Evolutionary conservation across 1,140 invertebrate genomes (phyloP).

Genomic region (Ips nitidus): DNA sequence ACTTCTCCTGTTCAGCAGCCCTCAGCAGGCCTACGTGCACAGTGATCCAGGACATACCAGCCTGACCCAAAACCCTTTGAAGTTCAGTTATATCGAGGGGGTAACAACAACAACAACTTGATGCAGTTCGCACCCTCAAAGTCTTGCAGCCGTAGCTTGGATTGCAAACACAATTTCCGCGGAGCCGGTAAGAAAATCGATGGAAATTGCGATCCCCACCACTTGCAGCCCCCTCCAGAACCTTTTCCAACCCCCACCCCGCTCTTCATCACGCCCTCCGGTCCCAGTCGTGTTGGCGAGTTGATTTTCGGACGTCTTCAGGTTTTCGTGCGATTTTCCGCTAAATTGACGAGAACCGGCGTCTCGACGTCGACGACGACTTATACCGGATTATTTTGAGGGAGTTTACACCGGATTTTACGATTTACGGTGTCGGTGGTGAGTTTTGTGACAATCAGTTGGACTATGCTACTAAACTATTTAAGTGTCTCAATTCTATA

Average conservation of each 20-base stretch:
- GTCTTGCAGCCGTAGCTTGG: not conserved
- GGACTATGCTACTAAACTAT: not conserved
- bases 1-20: too few species aligned
- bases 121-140: too few species aligned
- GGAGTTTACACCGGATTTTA: not conserved
- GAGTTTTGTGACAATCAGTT: not conserved
- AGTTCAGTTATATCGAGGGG: too few species aligned
- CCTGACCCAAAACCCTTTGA: too few species aligned
- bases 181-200: not conserved
- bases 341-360: not conserved
- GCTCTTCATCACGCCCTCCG: not conserved
- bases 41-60: too few species aligned
- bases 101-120: too few species aligned
- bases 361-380: not conserved
- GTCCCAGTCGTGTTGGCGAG: not conserved
- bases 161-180: not conserved
- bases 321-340: constrained; percentile 4
- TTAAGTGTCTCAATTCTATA: too few species aligned
- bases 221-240: not conserved
- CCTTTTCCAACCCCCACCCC: not conserved
- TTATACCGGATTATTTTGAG: not conserved
- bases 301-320: constrained; percentile 1
- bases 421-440: not conserved
- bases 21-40: too few species aligned
- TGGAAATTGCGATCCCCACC: constrained; percentile 1